These are phyloP conservation scores for Pseudomugil tenellus DNA, from an alignment of 2,797 vertebrate genomes.

Conservation along the genomic window DNA sequence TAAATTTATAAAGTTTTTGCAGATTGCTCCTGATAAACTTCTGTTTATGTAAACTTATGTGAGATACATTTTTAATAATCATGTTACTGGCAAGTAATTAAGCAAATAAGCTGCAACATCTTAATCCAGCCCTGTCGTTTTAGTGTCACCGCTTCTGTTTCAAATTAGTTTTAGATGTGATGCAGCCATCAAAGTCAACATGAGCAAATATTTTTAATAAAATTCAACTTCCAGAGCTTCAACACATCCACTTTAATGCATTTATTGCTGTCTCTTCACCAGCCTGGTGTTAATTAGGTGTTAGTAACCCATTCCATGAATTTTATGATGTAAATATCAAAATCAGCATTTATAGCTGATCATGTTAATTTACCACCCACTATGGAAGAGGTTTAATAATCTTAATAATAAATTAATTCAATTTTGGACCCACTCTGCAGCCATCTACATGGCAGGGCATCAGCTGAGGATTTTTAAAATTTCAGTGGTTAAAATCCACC, in stretches of 20 bases:
- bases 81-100: background rate
- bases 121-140: background rate
- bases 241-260: background rate
- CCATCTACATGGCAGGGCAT: conserved; percentile 3
- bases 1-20: background rate
- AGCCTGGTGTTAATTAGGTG: background rate
- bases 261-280: background rate
- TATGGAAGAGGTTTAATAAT: background rate
- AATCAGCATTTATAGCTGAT: background rate
- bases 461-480: conserved; percentile 29
- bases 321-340: background rate
- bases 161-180: no score
- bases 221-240: background rate
- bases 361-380: background rate
- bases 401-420: background rate
- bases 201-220: no score
- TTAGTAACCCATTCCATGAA: background rate
- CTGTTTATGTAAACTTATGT: background rate
- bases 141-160: background rate
- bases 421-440: background rate
- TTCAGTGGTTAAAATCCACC: background rate
- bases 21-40: background rate
- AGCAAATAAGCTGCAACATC: background rate
- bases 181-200: no score
- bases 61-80: background rate